Evolutionary conservation across 2,888 invertebrate species (phyloP).

Genomic region (Troilus luridus): DNA sequence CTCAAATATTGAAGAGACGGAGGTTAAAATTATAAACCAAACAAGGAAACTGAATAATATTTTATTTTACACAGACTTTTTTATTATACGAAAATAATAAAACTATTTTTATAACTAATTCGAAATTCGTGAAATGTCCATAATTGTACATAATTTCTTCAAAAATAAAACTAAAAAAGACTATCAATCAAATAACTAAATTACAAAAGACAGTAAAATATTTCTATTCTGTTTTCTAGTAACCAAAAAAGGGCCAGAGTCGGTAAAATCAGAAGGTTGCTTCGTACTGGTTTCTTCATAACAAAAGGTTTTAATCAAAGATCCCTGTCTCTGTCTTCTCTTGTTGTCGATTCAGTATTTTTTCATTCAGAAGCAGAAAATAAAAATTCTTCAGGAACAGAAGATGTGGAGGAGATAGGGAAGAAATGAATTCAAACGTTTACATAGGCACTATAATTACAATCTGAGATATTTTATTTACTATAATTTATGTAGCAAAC

Average conservation of each 20-base stretch:
- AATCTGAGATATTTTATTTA: too few relatives aligned
- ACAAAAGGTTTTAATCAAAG: slow-evolving; percentile 2
- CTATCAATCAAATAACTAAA: too few relatives aligned
- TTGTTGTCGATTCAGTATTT: neutral
- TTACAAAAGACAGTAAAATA: neutral
- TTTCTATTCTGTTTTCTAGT: neutral
- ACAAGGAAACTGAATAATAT: too few relatives aligned
- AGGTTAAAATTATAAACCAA: too few relatives aligned
- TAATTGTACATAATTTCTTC: too few relatives aligned
- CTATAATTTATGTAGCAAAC: too few relatives aligned
- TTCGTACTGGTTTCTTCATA: neutral
- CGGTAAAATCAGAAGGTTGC: neutral
- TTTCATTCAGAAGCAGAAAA: neutral
- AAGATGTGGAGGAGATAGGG: neutral
- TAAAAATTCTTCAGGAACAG: neutral
- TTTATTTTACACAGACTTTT: too few relatives aligned
- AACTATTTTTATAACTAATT: too few relatives aligned
- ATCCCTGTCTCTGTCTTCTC: neutral
- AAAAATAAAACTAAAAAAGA: neutral
- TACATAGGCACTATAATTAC: too few relatives aligned
- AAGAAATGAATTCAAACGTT: neutral
- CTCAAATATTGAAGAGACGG: too few relatives aligned
- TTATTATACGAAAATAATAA: too few relatives aligned
- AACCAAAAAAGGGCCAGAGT: neutral
- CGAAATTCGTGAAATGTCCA: too few relatives aligned